Conservation (phyloP, 1,140 invertebrate species). For the Euglossa dilemma region DNA sequence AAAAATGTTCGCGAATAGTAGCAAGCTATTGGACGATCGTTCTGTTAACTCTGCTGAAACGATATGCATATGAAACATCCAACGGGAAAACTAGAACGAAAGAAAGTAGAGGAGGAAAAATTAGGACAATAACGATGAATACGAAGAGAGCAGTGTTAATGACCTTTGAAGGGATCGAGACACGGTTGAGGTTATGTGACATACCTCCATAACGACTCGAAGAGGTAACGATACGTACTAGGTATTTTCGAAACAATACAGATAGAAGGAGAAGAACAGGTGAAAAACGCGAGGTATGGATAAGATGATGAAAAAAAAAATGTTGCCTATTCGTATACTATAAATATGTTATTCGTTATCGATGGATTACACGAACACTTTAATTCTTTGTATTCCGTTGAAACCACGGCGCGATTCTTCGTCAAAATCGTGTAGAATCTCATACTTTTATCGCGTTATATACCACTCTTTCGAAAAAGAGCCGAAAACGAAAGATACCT, state of each 20-base stretch:
- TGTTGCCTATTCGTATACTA: neutral
- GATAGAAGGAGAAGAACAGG: no score
- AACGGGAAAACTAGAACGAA: neutral
- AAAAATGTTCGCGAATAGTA: neutral
- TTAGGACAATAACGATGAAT: neutral
- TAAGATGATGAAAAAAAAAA: neutral
- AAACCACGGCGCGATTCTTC: slow-evolving; percentile 64
- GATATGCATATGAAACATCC: neutral
- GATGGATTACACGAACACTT: neutral
- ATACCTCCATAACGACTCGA: slow-evolving; percentile 40
- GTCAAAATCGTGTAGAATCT: slow-evolving; percentile 9
- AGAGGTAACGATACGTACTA: neutral
- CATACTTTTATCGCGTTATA: neutral
- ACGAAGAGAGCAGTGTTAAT: slow-evolving; percentile 46
- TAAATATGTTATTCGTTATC: neutral
- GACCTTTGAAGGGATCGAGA: slow-evolving; percentile 55
- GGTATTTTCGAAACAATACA: slow-evolving; percentile 14
- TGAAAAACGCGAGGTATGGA: neutral
- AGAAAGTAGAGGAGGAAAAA: neutral
- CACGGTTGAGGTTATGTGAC: slow-evolving; percentile 52
- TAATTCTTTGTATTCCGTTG: neutral
- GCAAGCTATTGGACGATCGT: neutral
- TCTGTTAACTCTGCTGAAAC: neutral
- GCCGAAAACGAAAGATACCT: no score
- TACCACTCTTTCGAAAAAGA: no score